phyloP scores from a whole-genome alignment of 2,113 vertebrate species.

The Psammodynastes pulverulentus region DNA sequence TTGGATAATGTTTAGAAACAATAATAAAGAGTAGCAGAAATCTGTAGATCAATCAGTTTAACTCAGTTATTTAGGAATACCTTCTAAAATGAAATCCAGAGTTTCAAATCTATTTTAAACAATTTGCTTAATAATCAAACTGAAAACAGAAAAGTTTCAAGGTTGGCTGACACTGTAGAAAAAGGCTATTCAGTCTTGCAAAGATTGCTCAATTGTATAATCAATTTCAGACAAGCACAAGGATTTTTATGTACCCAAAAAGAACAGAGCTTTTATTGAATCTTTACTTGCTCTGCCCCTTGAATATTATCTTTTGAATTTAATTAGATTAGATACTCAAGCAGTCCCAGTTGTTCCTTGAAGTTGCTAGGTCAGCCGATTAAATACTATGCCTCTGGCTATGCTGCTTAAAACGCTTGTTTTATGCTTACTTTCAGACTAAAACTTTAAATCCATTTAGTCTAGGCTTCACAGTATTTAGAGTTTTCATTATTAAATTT shows the following conservation, averaged over 20 bases:
- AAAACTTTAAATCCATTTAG: slow-evolving; percentile 13
- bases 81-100: neutral
- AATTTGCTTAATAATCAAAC: slow-evolving; percentile 17
- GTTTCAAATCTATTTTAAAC: slow-evolving; percentile 13
- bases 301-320: slow-evolving; percentile 36
- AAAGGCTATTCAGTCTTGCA: slow-evolving; percentile 1
- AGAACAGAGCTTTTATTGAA: neutral
- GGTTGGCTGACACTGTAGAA: slow-evolving; percentile 20
- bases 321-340: slow-evolving; percentile 26
- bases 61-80: neutral
- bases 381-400: slow-evolving; percentile 5
- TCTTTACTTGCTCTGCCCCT: slow-evolving; percentile 28
- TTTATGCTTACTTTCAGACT: slow-evolving; percentile 2
- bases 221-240: neutral
- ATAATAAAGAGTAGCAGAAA: neutral
- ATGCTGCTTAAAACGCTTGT: slow-evolving; percentile 2
- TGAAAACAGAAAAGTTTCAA: slow-evolving; percentile 20
- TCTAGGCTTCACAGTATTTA: neutral
- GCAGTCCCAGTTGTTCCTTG: neutral
- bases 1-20: neutral
- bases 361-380: slow-evolving; percentile 14
- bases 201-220: neutral
- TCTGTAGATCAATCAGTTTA: neutral
- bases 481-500: neutral
- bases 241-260: neutral